Evolutionary conservation across 2,113 vertebrate species (phyloP), one percentile per base, ranked within the genome.

Genomic region (Leucopsar rothschildi): DNA sequence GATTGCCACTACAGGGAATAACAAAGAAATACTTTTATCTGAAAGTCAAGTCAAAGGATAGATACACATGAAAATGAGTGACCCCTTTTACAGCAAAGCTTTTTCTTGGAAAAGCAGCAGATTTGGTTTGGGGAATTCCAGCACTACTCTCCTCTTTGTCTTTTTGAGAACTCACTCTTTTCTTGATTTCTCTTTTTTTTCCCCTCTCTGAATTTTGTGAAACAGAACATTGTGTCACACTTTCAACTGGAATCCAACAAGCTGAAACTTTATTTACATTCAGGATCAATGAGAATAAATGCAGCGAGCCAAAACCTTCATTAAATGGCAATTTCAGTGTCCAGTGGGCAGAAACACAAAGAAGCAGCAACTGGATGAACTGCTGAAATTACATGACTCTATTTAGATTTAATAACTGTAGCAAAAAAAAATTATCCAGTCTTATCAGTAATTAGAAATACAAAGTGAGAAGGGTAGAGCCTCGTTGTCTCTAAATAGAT

Each of bases 261-360:
- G 88, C 23, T 92, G 82, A 64, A 92, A 35, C 29, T 89, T 92
- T 92, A 90, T 96, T 97, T 96, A 56, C 25, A n/a, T 89, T 79
- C 24, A 65, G 31, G 50, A 91, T 96, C 79, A 79, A 73, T 68
- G 76, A 86, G 75, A 69, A 49, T 91, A 77, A 82, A 80, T 45
- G 22, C 29, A 81, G 78, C 29, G 88, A 96, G 57, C 50, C 84
- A 91, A 85, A 93, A 80, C 12, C 15, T 78, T 88, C 56, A 88
- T 95, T 96, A 92, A 90, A 88, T 63, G 18, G 15, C 52, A 66
- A 52, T 86, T 93, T 83, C 57, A 69, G 40, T 16, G 33, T 68
- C 52, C 31, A 75, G 10, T 25, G 47, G 40, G 25, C 72, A 93
- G 87, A 84, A 97, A 87, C 59, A 49, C 47, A 80, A 71, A 78